These are phyloP conservation scores for Carposina sasakii DNA, from an alignment of 1,140 invertebrate species.

Conservation along the genomic window DNA sequence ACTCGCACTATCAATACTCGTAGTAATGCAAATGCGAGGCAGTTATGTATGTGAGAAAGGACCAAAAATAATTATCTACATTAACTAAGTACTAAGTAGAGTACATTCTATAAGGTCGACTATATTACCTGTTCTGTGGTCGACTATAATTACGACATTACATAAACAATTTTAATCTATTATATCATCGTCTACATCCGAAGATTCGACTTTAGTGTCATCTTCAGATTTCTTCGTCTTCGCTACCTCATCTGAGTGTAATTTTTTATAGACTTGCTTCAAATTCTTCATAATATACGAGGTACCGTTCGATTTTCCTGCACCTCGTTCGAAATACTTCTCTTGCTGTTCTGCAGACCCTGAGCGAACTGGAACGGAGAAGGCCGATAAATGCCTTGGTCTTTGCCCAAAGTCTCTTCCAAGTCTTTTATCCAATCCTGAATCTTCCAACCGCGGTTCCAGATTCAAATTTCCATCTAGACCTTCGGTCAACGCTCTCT, in stretches of 20 bases:
- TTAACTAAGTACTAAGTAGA: too few species aligned
- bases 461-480: slow-evolving; percentile 37
- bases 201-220: slow-evolving; percentile 51
- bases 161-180: slow-evolving; percentile 31
- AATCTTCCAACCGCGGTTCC: slow-evolving; percentile 43
- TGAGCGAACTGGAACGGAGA: slow-evolving; percentile 74
- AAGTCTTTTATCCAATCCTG: slow-evolving; percentile 45
- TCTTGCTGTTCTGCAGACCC: slow-evolving; percentile 28
- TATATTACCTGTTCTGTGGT: too few species aligned
- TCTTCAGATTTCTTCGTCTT: slow-evolving; percentile 42
- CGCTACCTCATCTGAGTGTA: slow-evolving; percentile 37
- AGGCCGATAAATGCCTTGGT: slow-evolving; percentile 76
- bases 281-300: slow-evolving; percentile 64
- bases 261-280: slow-evolving; percentile 53
- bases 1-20: too few species aligned
- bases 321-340: slow-evolving; percentile 45
- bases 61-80: too few species aligned
- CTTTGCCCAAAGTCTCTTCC: slow-evolving; percentile 60
- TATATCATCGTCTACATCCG: slow-evolving; percentile 59
- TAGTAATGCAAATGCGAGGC: too few species aligned
- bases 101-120: too few species aligned
- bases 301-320: slow-evolving; percentile 45
- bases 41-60: too few species aligned
- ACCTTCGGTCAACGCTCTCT: slow-evolving; percentile 70
- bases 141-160: too few species aligned